Evolutionary conservation across 2,888 invertebrate genomes (phyloP), one percentile per base, ranked within the genome.

Genomic region (Pharmacophagus antenor): DNA sequence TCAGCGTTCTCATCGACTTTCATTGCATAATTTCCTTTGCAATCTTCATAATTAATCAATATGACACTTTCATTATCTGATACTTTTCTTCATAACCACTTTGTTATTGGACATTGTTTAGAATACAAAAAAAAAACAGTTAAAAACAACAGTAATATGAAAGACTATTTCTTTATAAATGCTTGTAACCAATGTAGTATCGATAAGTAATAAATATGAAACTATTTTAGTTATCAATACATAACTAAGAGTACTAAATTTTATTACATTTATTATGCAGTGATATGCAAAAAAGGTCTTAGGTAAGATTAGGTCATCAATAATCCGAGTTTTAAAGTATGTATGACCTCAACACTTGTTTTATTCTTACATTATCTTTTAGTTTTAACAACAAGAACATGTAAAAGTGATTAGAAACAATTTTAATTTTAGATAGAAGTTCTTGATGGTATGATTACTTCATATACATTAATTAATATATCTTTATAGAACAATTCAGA

Each of bases 251-350:
- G 15, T 31, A 10, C 15, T 3, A 31, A 10, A 31, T 31, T 10
- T 31, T 8, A 1, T 10, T 31, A 31, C 8, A 12, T 15, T 31
- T 10, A 3, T 10, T 2, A 31, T 31, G 15, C 8, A 10, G 10
- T 12, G n/a, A n/a, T 31, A 31, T 31, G 5, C 10, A 23, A 20
- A 56, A 49, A 20, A 49, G 18, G 20, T 48, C 20, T 2, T 6
- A 31, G 31, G 15, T 31, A 44, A 56, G 27, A 50, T 56, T 56
- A 50, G 49, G 50, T 56, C 56, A 56, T 49, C 56, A 49, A 18
- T 41, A 15, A 27, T 17, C 25, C 15, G 20, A 12, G 37, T 10
- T 37, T 15, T 31, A 15, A 6, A 37, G 7, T 50, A 56, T 25
- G 17, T 23, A 15, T 56, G 56, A 56, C 56, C 25, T 56, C 49